These are phyloP conservation scores for Scopus umbretta DNA, from an alignment of 2,113 vertebrate genomes.

Conservation along the genomic window DNA sequence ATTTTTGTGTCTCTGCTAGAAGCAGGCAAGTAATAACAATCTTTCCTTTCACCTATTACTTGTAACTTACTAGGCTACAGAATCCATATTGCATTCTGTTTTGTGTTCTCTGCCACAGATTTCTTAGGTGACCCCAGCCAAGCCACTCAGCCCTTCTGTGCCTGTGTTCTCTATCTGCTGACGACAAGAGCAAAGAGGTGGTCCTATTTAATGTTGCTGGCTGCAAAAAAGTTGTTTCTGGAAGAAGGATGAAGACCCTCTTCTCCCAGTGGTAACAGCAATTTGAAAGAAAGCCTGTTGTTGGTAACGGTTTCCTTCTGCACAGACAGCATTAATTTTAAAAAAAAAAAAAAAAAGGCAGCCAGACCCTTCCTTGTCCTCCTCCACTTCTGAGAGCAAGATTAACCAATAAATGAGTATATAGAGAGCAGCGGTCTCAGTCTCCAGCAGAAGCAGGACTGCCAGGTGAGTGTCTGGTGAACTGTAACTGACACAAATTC, in stretches of 20 bases:
- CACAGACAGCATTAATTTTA: not conserved
- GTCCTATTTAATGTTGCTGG: not conserved
- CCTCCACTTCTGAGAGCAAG: not conserved
- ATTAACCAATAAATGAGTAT: not conserved
- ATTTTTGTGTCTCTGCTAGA: not conserved
- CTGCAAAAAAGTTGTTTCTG: not conserved
- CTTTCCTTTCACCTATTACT: not conserved
- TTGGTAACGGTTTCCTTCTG: not conserved
- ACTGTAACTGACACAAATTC: not conserved
- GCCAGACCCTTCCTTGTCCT: not conserved
- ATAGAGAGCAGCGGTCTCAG: not conserved
- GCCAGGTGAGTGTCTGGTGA: not conserved
- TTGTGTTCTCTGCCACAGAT: not conserved
- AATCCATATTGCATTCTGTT: not conserved
- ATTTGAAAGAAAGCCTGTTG: not conserved
- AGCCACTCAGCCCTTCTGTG: not conserved
- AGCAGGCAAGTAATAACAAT: not conserved
- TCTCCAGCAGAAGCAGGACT: not conserved
- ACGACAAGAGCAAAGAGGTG: not conserved
- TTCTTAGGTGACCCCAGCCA: not conserved
- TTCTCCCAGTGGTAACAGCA: not conserved
- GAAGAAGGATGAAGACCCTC: not conserved
- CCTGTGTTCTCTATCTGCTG: not conserved
- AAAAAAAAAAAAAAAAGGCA: not conserved
- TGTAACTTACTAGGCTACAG: not conserved